phyloP scores from a whole-genome alignment of 2,113 vertebrate genomes.

The Callopanchax toddi region DNA sequence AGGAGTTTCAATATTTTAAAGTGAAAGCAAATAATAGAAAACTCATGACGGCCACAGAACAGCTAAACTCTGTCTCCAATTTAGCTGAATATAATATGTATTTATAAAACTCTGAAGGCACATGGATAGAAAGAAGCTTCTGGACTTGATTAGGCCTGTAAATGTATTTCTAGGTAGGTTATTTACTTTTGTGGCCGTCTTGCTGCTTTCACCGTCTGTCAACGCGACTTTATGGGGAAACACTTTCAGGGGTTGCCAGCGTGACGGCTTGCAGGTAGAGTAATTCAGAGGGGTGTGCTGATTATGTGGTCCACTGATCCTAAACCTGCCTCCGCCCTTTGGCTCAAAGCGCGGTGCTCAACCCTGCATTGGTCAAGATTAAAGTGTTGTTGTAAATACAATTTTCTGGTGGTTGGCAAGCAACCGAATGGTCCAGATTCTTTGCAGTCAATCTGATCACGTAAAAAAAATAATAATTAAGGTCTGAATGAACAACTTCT shows the following conservation, averaged over 20 bases:
- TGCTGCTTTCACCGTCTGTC: conserved; percentile 73
- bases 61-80: conserved; percentile 78
- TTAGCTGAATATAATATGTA: conserved; percentile 75
- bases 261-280: conserved; percentile 66
- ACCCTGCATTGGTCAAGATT: conserved; percentile 59
- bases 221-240: conserved; percentile 65
- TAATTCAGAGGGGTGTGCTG: conserved; percentile 38
- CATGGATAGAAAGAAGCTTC: conserved; percentile 66
- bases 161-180: conserved; percentile 74
- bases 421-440: conserved; percentile 50
- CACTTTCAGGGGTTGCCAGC: conserved; percentile 59
- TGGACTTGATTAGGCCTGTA: conserved; percentile 81
- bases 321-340: conserved; percentile 52
- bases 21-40: conserved; percentile 81
- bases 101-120: conserved; percentile 78
- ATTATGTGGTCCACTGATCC: conserved; percentile 73
- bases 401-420: conserved; percentile 73
- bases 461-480: too few relatives aligned
- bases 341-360: conserved; percentile 38
- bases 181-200: conserved; percentile 75
- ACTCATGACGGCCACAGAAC: conserved; percentile 73
- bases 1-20: conserved; percentile 75
- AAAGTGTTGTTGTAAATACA: conserved; percentile 72
- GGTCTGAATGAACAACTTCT: too few relatives aligned
- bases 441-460: conserved; percentile 67